Evolutionary conservation across 2,113 vertebrate species (phyloP).

Genomic region (Callionymus lyra): DNA sequence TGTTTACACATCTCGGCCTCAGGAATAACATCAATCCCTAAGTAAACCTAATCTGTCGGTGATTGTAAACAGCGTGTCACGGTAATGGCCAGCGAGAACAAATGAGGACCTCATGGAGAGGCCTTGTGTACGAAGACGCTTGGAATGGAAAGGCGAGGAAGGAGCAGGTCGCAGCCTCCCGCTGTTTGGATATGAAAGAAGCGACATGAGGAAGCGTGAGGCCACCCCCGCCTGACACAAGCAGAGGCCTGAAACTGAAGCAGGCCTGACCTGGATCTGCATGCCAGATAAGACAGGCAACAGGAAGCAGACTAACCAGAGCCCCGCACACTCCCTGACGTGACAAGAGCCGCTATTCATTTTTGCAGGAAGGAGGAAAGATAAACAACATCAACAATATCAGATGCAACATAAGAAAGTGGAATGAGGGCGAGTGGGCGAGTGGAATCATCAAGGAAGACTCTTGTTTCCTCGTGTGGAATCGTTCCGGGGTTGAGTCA

Average conservation of each 20-base stretch:
- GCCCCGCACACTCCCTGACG: conserved; percentile 28
- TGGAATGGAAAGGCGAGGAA: conserved; percentile 18
- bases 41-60: conserved; percentile 60
- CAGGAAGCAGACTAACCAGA: conserved; percentile 58
- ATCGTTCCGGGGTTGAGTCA: background rate
- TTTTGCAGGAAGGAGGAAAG: conserved; percentile 57
- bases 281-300: conserved; percentile 49
- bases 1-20: conserved; percentile 51
- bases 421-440: conserved; percentile 2
- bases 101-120: conserved; percentile 61
- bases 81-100: conserved; percentile 61
- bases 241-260: conserved; percentile 16
- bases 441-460: conserved; percentile 21
- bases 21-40: conserved; percentile 58
- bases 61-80: conserved; percentile 66
- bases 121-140: conserved; percentile 30
- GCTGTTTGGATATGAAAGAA: conserved; percentile 24
- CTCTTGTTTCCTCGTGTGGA: conserved; percentile 14
- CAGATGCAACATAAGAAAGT: conserved; percentile 39
- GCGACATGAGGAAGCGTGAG: background rate
- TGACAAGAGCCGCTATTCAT: conserved; percentile 61
- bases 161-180: conserved; percentile 24
- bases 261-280: conserved; percentile 37
- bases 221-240: background rate
- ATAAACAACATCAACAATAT: conserved; percentile 65